Conservation (phyloP, 2,113 vertebrate species). For the Castor canadensis region DNA sequence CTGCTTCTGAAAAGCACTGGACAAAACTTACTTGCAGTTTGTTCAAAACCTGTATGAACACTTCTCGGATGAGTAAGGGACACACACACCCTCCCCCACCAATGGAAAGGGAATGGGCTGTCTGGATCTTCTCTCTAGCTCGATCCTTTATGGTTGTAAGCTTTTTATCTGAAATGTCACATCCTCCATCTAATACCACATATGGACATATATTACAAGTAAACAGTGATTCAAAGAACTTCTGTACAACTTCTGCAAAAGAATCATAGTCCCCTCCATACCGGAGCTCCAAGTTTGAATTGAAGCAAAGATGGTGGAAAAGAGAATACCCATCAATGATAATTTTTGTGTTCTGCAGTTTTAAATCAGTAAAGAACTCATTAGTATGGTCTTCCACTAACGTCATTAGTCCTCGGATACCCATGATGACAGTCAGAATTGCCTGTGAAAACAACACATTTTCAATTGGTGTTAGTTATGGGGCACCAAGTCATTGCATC, state of each 20-base stretch:
- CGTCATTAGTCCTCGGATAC: constrained; percentile 90
- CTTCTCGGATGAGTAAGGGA: constrained; percentile 88
- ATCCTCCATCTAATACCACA: constrained; percentile 94
- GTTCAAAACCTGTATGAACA: constrained; percentile 90
- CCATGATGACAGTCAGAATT: constrained; percentile 83
- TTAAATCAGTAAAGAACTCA: constrained; percentile 88
- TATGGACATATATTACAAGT: constrained; percentile 89
- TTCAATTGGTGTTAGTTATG: neutral
- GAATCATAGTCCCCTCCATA: constrained; percentile 93
- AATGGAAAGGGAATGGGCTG: constrained; percentile 85
- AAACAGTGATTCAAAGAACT: constrained; percentile 88
- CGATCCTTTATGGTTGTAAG: constrained; percentile 88
- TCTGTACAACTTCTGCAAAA: constrained; percentile 82
- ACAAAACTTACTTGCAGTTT: constrained; percentile 87
- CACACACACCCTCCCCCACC: constrained; percentile 86
- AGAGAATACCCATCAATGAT: constrained; percentile 94
- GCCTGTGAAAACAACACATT: constrained; percentile 57
- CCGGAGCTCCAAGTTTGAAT: constrained; percentile 85
- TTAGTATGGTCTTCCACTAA: constrained; percentile 88
- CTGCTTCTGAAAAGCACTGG: constrained; percentile 94
- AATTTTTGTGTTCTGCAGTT: constrained; percentile 88
- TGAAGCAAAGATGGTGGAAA: constrained; percentile 91
- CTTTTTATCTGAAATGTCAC: constrained; percentile 92
- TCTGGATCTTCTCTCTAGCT: constrained; percentile 87
- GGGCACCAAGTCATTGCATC: neutral